These are phyloP conservation scores for Glyphotaelius pellucidus DNA, from an alignment of 2,888 invertebrate species.

Conservation along the genomic window DNA sequence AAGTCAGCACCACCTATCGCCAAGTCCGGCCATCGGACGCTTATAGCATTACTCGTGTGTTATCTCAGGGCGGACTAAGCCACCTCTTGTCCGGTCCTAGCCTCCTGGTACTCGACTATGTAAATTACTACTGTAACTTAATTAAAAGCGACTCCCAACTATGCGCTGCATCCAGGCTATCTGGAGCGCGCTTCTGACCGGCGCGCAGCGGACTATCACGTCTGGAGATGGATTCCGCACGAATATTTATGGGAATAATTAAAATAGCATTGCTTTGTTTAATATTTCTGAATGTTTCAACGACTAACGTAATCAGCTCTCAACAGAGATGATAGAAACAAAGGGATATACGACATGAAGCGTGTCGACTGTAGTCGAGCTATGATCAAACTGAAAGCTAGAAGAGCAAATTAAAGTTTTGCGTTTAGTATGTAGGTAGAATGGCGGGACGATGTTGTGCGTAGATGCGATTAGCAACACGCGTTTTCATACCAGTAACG, in stretches of 20 bases:
- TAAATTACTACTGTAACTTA: constrained; percentile 65
- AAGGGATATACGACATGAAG: too few species aligned
- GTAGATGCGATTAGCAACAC: too few species aligned
- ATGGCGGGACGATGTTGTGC: too few species aligned
- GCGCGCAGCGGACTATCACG: constrained; percentile 5
- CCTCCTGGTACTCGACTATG: constrained; percentile 50
- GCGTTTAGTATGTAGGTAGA: too few species aligned
- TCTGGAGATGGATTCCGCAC: constrained; percentile 19
- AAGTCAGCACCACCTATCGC: constrained; percentile 4
- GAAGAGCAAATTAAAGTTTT: too few species aligned
- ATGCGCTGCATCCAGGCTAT: constrained; percentile 52
- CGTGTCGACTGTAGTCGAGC: too few species aligned
- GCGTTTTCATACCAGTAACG: too few species aligned
- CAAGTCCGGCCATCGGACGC: constrained; percentile 23
- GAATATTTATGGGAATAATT: constrained; percentile 19
- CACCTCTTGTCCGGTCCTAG: constrained; percentile 26
- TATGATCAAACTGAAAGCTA: too few species aligned
- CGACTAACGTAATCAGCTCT: not conserved
- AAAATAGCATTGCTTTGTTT: not conserved
- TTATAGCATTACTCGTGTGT: constrained; percentile 40
- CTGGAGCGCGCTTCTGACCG: constrained; percentile 52
- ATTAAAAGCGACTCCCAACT: constrained; percentile 61
- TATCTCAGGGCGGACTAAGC: constrained; percentile 29
- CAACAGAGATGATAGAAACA: not conserved
- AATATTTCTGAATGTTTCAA: constrained; percentile 2